Conservation (phyloP, 2,113 vertebrate species). For the Takifugu bimaculatus region DNA sequence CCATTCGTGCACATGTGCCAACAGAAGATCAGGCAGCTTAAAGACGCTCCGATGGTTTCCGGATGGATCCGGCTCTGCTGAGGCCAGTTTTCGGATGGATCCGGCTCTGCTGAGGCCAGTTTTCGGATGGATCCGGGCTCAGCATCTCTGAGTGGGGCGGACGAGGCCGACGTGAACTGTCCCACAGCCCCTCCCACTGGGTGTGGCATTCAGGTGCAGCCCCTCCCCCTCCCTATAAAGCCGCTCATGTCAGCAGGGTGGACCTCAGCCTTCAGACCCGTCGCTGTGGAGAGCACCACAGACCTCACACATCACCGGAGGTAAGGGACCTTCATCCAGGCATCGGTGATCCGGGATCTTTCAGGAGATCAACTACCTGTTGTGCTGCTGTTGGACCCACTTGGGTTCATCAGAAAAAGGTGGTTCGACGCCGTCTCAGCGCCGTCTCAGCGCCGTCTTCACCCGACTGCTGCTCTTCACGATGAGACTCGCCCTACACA, state of each 20-base stretch:
- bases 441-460: constrained; percentile 2
- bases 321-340: constrained; percentile 37
- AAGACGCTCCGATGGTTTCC: too few relatives aligned
- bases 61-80: too few relatives aligned
- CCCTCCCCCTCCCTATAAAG: constrained; percentile 68
- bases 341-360: background rate
- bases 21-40: too few relatives aligned
- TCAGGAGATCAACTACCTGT: background rate
- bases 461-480: constrained; percentile 60
- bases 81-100: background rate
- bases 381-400: background rate
- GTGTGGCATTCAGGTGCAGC: constrained; percentile 69
- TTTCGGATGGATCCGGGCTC: background rate
- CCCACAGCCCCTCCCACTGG: constrained; percentile 66
- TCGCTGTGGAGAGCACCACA: constrained; percentile 8
- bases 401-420: background rate
- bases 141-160: constrained; percentile 53
- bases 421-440: background rate
- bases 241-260: constrained; percentile 52
- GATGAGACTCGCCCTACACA: constrained; percentile 81
- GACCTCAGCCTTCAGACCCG: constrained; percentile 57
- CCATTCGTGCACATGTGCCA: too few relatives aligned
- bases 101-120: background rate
- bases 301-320: constrained; percentile 2
- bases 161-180: constrained; percentile 58